These are phyloP conservation scores for Nezara viridula DNA, from an alignment of 2,888 invertebrate genomes.

Conservation along the genomic window DNA sequence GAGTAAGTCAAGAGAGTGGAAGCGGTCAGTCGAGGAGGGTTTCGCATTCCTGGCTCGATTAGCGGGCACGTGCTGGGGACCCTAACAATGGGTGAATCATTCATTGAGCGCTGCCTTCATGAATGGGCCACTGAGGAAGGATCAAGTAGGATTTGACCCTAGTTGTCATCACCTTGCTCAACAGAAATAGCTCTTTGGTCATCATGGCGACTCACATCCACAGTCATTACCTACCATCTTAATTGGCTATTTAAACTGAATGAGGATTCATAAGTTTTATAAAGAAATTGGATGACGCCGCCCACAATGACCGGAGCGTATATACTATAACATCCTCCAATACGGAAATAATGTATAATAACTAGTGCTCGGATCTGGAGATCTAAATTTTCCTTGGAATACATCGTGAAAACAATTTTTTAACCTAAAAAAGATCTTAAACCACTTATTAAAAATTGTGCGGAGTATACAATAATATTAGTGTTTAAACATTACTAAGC, in stretches of 20 bases:
- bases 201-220: not conserved
- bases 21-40: not conserved
- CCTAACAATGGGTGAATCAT: slow-evolving; percentile 54
- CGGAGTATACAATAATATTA: too few relatives aligned
- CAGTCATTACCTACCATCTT: not conserved
- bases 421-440: too few relatives aligned
- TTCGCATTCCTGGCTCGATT: slow-evolving; percentile 51
- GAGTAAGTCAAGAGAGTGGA: slow-evolving; percentile 8
- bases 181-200: slow-evolving; percentile 49
- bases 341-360: too few relatives aligned
- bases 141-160: slow-evolving; percentile 58
- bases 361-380: too few relatives aligned
- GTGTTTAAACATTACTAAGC: too few relatives aligned
- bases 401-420: too few relatives aligned
- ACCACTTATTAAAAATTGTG: too few relatives aligned
- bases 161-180: slow-evolving; percentile 49
- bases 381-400: too few relatives aligned
- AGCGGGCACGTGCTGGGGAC: slow-evolving; percentile 51
- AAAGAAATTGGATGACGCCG: not conserved
- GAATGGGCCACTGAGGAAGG: slow-evolving; percentile 31
- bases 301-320: not conserved
- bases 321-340: not conserved
- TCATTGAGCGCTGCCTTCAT: slow-evolving; percentile 48
- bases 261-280: slow-evolving; percentile 23
- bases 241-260: slow-evolving; percentile 21